phyloP scores from a whole-genome alignment of 2,797 vertebrate species.

The Malurus splendens region DNA sequence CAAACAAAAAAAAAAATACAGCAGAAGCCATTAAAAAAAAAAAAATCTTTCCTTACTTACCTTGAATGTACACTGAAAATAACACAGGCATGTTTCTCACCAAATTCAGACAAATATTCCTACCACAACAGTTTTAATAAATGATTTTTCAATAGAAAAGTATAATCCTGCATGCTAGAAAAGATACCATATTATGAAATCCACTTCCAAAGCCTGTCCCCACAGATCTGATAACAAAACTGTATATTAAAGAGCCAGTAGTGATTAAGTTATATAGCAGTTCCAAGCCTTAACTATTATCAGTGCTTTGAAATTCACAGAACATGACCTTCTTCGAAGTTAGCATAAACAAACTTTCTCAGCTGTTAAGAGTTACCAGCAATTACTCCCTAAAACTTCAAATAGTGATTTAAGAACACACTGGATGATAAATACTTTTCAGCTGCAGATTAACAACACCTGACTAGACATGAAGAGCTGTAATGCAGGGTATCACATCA shows the following conservation, averaged over 20 bases:
- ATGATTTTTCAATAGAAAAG: conserved; percentile 13
- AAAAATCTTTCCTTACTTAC: not conserved
- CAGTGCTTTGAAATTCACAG: not conserved
- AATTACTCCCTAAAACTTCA: not conserved
- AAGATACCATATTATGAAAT: not conserved
- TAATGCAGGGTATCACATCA: not conserved
- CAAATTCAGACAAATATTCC: not conserved
- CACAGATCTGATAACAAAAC: conserved; percentile 11
- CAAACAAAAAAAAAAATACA: not conserved
- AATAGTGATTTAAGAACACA: not conserved
- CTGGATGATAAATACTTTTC: not conserved
- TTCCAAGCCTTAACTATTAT: not conserved
- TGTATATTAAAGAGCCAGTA: not conserved
- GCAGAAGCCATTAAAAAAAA: not conserved
- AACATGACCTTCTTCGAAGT: not conserved
- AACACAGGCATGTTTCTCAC: not conserved
- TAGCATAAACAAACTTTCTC: not conserved
- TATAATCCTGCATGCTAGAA: not conserved
- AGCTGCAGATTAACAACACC: not conserved
- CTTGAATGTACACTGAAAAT: not conserved
- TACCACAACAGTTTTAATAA: not conserved
- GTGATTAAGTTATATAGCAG: not conserved
- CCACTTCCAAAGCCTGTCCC: conserved; percentile 24
- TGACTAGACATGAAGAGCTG: not conserved
- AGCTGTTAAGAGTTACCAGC: not conserved